phyloP scores from a whole-genome alignment of 2,888 invertebrate genomes.

The Mayetiola destructor region DNA sequence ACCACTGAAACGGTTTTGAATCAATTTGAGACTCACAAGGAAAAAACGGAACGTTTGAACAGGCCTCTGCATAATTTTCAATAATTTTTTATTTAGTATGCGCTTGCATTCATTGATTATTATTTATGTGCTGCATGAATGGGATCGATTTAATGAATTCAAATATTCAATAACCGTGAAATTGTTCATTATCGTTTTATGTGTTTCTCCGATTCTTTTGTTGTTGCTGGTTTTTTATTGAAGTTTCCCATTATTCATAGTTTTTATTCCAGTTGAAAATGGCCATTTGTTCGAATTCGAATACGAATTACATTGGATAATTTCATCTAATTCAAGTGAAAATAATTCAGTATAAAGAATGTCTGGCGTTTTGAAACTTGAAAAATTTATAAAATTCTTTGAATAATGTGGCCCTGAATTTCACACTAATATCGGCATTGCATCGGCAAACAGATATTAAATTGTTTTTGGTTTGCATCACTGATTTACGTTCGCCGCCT shows the following conservation, averaged over 20 bases:
- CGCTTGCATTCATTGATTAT: conserved; percentile 1
- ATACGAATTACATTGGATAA: too few relatives aligned
- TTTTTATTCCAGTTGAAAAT: too few relatives aligned
- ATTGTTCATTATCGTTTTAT: conserved; percentile 13
- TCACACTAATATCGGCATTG: too few relatives aligned
- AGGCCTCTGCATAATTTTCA: background rate
- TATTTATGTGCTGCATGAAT: conserved; percentile 10
- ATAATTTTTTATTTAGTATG: background rate
- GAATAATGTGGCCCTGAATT: too few relatives aligned
- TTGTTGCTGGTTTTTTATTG: background rate
- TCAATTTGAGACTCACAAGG: background rate
- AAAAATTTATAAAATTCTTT: too few relatives aligned
- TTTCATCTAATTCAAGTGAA: too few relatives aligned
- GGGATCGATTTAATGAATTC: conserved; percentile 11
- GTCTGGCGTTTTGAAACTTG: too few relatives aligned
- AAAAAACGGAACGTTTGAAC: background rate
- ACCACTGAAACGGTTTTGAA: background rate
- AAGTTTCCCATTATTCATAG: background rate
- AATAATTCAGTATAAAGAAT: too few relatives aligned
- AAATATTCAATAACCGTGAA: conserved; percentile 14
- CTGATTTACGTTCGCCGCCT: conserved; percentile 10
- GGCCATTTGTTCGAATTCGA: too few relatives aligned
- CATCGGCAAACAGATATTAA: too few relatives aligned
- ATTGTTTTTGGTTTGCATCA: background rate
- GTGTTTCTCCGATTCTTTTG: background rate